These are phyloP conservation scores for Coleophora flavipennella DNA, from an alignment of 2,888 invertebrate genomes.

Conservation along the genomic window DNA sequence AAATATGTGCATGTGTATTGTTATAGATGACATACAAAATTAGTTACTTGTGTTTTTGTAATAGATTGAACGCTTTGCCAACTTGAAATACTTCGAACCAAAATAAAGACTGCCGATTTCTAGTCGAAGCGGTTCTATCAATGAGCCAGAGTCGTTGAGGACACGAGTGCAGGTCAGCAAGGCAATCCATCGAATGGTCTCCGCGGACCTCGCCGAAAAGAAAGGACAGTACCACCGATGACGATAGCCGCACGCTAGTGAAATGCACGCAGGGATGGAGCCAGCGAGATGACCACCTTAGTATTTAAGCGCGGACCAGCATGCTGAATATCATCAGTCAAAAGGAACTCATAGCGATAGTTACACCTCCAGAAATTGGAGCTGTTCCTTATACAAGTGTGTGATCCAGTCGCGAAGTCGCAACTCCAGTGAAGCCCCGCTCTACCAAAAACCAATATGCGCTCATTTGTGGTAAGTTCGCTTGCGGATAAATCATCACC, in stretches of 20 bases:
- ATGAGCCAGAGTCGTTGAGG: neutral
- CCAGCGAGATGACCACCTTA: slow-evolving; percentile 66
- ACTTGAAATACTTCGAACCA: too few species aligned
- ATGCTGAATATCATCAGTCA: slow-evolving; percentile 69
- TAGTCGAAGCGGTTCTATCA: too few species aligned
- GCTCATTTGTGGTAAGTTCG: slow-evolving; percentile 65
- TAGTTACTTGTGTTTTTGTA: too few species aligned
- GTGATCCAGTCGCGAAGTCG: neutral
- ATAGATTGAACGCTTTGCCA: too few species aligned
- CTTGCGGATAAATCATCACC: slow-evolving; percentile 26
- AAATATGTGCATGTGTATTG: too few species aligned
- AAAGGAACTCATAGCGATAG: slow-evolving; percentile 52
- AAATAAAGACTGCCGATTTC: too few species aligned
- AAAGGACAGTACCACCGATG: slow-evolving; percentile 65
- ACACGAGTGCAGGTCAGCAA: slow-evolving; percentile 23
- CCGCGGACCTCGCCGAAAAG: slow-evolving; percentile 58
- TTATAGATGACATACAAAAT: too few species aligned
- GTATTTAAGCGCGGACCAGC: slow-evolving; percentile 68
- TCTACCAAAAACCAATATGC: slow-evolving; percentile 56
- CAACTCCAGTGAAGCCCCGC: slow-evolving; percentile 14
- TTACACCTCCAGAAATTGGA: slow-evolving; percentile 56
- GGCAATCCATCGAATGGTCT: slow-evolving; percentile 56
- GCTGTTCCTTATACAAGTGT: slow-evolving; percentile 24
- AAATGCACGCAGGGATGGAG: slow-evolving; percentile 70
- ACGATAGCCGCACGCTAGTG: slow-evolving; percentile 67